A percentile compares a stretch with the other conserved stretches of the same genome.
Evolutionary conservation across 2,888 invertebrate species (phyloP).

Genomic region (Parascotia fuliginaria): DNA sequence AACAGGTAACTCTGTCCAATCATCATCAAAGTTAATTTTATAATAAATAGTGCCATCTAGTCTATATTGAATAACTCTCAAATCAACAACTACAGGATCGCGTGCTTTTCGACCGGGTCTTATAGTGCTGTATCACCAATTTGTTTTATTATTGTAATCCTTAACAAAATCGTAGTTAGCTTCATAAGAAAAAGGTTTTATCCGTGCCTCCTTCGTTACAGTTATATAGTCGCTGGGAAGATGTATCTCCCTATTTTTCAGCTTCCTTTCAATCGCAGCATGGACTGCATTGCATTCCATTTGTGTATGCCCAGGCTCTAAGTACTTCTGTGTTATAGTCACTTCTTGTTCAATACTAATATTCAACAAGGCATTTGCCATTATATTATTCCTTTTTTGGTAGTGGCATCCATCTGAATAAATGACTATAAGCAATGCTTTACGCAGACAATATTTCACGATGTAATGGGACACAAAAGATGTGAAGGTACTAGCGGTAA

Average conservation of each 20-base stretch:
- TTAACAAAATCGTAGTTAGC: neutral
- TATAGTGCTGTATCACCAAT: slow-evolving; percentile 1
- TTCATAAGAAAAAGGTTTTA: neutral
- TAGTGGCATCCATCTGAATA: neutral
- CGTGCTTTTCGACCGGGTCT: slow-evolving; percentile 10
- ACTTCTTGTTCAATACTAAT: slow-evolving; percentile 8
- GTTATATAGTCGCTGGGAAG: slow-evolving; percentile 1
- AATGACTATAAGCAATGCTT: slow-evolving; percentile 2
- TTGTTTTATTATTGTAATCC: neutral
- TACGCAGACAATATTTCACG: slow-evolving; percentile 15
- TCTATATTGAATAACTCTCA: neutral
- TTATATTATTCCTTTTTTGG: neutral
- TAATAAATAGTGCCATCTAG: no score
- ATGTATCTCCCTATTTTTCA: slow-evolving; percentile 4
- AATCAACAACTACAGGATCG: slow-evolving; percentile 4
- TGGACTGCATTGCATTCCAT: slow-evolving; percentile 8
- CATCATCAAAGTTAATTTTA: no score
- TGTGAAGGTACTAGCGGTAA: slow-evolving; percentile 36
- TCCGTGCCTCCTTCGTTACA: no score
- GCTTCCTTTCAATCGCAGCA: slow-evolving; percentile 11
- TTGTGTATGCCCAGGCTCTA: slow-evolving; percentile 12
- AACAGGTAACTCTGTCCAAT: no score
- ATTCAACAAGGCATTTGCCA: slow-evolving; percentile 11
- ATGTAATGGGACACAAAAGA: slow-evolving; percentile 34
- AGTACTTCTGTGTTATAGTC: slow-evolving; percentile 14